phyloP scores from a whole-genome alignment of 2,888 invertebrate genomes.

The Hedya salicella region DNA sequence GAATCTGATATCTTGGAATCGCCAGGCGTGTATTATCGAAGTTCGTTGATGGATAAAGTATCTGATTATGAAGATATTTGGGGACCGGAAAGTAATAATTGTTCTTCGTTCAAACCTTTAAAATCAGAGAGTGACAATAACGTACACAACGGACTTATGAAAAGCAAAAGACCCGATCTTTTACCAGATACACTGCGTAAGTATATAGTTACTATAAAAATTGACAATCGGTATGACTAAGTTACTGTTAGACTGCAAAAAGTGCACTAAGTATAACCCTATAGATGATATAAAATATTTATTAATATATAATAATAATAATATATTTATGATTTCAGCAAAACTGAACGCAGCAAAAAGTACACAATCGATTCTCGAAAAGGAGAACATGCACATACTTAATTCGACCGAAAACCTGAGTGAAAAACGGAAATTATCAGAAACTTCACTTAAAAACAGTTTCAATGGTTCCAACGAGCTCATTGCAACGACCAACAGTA shows the following conservation, averaged over 20 bases:
- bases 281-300: too few relatives aligned
- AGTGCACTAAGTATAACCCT: too few relatives aligned
- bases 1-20: constrained; percentile 94
- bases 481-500: constrained; percentile 81
- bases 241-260: too few relatives aligned
- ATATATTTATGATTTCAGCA: constrained; percentile 59
- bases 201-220: constrained; percentile 48
- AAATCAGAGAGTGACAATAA: constrained; percentile 72
- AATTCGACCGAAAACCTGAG: constrained; percentile 75
- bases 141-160: constrained; percentile 80
- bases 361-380: constrained; percentile 77
- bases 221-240: not conserved
- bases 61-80: constrained; percentile 98
- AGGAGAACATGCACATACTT: constrained; percentile 75
- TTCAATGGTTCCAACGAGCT: constrained; percentile 74
- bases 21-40: constrained; percentile 92
- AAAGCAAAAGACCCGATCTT: constrained; percentile 85
- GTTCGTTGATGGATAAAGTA: constrained; percentile 95
- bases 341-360: constrained; percentile 78
- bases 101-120: constrained; percentile 79
- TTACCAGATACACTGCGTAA: constrained; percentile 86
- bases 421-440: constrained; percentile 73
- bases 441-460: constrained; percentile 72
- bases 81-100: constrained; percentile 87
- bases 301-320: too few relatives aligned